phyloP scores from a whole-genome alignment of 2,797 vertebrate genomes.

The Acanthurus leucopareius region DNA sequence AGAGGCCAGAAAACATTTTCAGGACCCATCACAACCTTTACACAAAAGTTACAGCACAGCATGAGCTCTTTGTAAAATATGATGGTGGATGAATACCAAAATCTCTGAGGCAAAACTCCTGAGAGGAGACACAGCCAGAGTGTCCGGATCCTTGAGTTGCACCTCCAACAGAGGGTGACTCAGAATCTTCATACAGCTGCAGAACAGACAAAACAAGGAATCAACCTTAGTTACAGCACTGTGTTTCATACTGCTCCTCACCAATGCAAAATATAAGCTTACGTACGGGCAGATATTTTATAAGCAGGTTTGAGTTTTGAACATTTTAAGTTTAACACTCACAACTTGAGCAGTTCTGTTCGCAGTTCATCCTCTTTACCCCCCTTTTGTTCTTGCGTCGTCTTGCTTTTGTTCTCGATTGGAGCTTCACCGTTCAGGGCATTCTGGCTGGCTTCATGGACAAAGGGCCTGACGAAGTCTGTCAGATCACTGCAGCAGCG shows the following conservation, averaged over 20 bases:
- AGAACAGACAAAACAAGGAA: slow-evolving; percentile 24
- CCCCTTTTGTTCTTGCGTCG: slow-evolving; percentile 19
- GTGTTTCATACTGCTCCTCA: no score
- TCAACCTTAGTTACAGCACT: background rate
- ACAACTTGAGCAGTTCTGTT: slow-evolving; percentile 95
- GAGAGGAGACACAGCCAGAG: slow-evolving; percentile 87
- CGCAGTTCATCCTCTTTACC: slow-evolving; percentile 86
- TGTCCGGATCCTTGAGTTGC: slow-evolving; percentile 88
- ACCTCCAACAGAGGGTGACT: slow-evolving; percentile 90
- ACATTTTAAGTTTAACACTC: slow-evolving; percentile 66
- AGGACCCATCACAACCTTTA: background rate
- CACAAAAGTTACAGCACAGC: background rate
- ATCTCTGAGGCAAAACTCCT: slow-evolving; percentile 91
- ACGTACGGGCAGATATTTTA: background rate
- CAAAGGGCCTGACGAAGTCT: slow-evolving; percentile 90
- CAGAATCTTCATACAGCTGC: slow-evolving; percentile 94
- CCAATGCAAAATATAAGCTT: background rate
- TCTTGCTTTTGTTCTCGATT: slow-evolving; percentile 32
- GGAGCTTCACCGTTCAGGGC: slow-evolving; percentile 51
- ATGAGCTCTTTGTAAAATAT: background rate
- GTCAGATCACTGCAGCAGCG: slow-evolving; percentile 89
- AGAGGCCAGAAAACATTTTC: no score
- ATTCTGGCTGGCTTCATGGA: slow-evolving; percentile 86
- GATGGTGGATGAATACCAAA: slow-evolving; percentile 79
- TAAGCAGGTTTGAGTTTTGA: background rate